phyloP scores from a whole-genome alignment of 2,797 vertebrate genomes.

The Scyliorhinus canicula region DNA sequence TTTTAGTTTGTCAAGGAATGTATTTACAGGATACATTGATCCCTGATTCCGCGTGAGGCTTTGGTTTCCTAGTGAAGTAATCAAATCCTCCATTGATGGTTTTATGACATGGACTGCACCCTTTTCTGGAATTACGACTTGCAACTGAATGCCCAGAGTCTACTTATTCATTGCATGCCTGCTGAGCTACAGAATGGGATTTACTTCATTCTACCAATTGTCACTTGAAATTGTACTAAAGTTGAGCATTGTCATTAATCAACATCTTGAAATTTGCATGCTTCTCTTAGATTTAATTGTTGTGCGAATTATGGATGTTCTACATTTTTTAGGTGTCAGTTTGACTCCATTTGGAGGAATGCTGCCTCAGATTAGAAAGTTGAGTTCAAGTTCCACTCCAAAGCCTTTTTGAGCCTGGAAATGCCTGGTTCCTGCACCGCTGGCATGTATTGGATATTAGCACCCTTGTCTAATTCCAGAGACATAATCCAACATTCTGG shows the following conservation, averaged over 20 bases:
- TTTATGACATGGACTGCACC: not conserved
- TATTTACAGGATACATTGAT: not conserved
- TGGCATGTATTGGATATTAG: not conserved
- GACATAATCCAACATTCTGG: not conserved
- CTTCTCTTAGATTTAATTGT: not conserved
- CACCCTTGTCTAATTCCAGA: not conserved
- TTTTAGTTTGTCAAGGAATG: not conserved
- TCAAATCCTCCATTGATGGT: not conserved
- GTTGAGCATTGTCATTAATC: not conserved
- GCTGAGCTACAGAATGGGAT: not conserved
- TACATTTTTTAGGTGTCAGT: not conserved
- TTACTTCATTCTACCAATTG: not conserved
- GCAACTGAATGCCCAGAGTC: not conserved
- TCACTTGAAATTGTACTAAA: not conserved
- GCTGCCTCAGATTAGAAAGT: not conserved
- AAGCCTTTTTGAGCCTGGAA: not conserved
- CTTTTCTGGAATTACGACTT: not conserved
- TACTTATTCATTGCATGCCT: not conserved
- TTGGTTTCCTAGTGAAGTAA: not conserved
- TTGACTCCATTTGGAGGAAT: not conserved
- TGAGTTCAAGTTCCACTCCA: not conserved
- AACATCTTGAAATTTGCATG: not conserved
- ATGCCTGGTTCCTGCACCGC: not conserved
- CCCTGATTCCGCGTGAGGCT: not conserved
- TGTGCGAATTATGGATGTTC: not conserved